Conservation (phyloP, 2,888 invertebrate genomes). For the Oscheius sp. region DNA sequence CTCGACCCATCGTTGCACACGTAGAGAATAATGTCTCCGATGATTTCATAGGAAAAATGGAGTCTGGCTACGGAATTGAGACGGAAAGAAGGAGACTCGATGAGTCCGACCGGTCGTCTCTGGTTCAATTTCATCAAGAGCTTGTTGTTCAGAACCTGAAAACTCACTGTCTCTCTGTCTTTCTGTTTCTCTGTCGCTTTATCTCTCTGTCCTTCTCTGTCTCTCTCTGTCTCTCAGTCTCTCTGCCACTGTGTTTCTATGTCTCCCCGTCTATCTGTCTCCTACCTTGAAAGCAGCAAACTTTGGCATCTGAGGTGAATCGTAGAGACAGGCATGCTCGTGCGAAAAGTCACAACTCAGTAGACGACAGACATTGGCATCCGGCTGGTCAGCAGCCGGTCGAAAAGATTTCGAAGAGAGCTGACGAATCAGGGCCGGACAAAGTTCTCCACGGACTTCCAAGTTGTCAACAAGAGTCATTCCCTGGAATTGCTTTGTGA, state of each 20-base stretch:
- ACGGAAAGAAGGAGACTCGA: slow-evolving; percentile 69
- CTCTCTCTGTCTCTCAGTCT: background rate
- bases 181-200: background rate
- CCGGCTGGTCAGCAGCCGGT: slow-evolving; percentile 53
- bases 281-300: slow-evolving; percentile 47
- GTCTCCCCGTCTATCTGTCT: background rate
- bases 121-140: slow-evolving; percentile 47
- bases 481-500: slow-evolving; percentile 38
- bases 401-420: slow-evolving; percentile 59
- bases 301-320: slow-evolving; percentile 56
- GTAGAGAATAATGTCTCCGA: slow-evolving; percentile 66
- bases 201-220: background rate
- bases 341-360: slow-evolving; percentile 66
- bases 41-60: slow-evolving; percentile 61
- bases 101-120: slow-evolving; percentile 61
- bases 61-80: slow-evolving; percentile 68
- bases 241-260: background rate
- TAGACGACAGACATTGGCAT: slow-evolving; percentile 70
- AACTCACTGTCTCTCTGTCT: background rate
- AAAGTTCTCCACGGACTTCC: slow-evolving; percentile 44
- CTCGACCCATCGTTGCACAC: slow-evolving; percentile 71
- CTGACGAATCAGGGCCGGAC: slow-evolving; percentile 54
- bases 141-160: slow-evolving; percentile 47
- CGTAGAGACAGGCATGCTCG: slow-evolving; percentile 68
- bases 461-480: slow-evolving; percentile 63